phyloP scores from a whole-genome alignment of 2,113 vertebrate genomes.

The Geococcyx californianus region DNA sequence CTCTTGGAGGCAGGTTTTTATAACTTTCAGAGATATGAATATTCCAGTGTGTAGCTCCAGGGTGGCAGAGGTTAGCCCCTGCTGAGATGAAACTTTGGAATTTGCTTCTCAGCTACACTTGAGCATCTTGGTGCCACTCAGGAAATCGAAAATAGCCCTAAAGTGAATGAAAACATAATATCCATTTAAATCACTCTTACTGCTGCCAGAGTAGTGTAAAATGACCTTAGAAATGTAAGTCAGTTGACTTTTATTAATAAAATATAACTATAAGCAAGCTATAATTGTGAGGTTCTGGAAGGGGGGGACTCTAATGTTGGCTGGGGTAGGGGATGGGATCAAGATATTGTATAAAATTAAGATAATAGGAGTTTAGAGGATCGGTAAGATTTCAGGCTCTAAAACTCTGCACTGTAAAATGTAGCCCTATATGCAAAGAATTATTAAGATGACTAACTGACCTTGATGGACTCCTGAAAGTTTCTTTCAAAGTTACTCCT shows the following conservation, averaged over 20 bases:
- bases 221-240: neutral
- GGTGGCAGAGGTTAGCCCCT: neutral
- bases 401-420: neutral
- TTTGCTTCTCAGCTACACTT: neutral
- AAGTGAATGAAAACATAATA: neutral
- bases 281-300: neutral
- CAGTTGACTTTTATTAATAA: neutral
- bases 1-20: neutral
- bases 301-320: neutral
- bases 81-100: neutral
- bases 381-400: neutral
- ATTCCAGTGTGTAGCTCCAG: neutral
- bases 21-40: neutral
- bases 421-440: neutral
- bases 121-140: neutral
- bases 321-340: neutral
- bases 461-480: neutral
- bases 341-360: neutral
- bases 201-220: neutral
- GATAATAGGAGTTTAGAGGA: neutral
- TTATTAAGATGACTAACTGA: neutral
- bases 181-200: neutral
- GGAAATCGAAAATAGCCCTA: neutral
- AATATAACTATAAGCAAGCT: neutral
- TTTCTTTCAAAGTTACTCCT: neutral